Evolutionary conservation across 1,140 invertebrate species (phyloP).

Genomic region (Cyclargus thomasi): DNA sequence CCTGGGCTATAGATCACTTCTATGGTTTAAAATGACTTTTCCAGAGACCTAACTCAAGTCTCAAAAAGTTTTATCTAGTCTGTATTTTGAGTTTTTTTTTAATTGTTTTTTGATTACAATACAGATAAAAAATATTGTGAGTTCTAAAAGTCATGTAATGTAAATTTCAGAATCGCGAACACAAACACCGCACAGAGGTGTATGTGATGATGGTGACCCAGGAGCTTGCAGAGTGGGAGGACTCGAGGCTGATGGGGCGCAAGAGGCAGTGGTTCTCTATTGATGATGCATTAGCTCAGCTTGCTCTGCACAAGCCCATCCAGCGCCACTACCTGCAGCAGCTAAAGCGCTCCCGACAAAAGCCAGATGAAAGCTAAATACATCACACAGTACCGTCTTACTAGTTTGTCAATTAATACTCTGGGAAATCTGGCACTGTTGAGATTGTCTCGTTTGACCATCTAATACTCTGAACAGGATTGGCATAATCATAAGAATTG

Average conservation of each 20-base stretch:
- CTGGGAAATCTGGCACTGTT: neutral
- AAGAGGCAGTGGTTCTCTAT: constrained; percentile 94
- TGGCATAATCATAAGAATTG: too few relatives aligned
- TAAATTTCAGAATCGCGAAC: constrained; percentile 86
- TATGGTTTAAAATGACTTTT: too few relatives aligned
- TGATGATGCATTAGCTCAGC: constrained; percentile 88
- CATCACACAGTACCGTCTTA: constrained; percentile 23
- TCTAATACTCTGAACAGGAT: too few relatives aligned
- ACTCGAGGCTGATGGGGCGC: constrained; percentile 90
- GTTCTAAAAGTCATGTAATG: neutral
- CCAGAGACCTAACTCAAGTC: too few relatives aligned
- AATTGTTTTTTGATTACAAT: too few relatives aligned
- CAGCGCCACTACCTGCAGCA: constrained; percentile 89
- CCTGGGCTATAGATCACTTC: too few relatives aligned
- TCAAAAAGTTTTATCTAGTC: too few relatives aligned
- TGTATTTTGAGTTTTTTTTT: too few relatives aligned
- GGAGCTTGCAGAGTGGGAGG: constrained; percentile 95
- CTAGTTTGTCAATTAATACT: neutral
- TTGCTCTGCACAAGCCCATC: constrained; percentile 92
- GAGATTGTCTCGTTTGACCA: too few relatives aligned
- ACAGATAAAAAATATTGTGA: too few relatives aligned
- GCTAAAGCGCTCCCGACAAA: constrained; percentile 76
- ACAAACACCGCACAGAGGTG: constrained; percentile 94
- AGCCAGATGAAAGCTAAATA: constrained; percentile 55
- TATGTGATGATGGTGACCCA: constrained; percentile 94